phyloP scores from a whole-genome alignment of 2,113 vertebrate species.

The Geococcyx californianus region DNA sequence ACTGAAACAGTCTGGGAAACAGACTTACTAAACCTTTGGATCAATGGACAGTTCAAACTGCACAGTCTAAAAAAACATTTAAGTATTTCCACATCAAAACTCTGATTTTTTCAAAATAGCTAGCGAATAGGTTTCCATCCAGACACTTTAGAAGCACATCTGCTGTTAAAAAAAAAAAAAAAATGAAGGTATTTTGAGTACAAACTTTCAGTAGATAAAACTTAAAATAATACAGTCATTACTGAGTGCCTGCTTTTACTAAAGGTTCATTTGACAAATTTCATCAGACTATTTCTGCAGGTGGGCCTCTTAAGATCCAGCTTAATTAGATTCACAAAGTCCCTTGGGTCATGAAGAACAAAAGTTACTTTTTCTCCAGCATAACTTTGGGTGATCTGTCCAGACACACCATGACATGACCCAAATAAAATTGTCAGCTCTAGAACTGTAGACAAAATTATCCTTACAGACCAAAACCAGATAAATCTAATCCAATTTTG shows the following conservation, averaged over 20 bases:
- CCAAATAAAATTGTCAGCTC: neutral
- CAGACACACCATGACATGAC: neutral
- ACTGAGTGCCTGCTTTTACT: neutral
- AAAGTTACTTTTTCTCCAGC: neutral
- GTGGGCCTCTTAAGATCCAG: neutral
- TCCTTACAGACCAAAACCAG: neutral
- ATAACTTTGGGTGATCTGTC: neutral
- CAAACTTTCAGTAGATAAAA: neutral
- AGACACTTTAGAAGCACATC: neutral
- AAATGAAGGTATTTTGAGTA: neutral
- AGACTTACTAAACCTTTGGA: neutral
- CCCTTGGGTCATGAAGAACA: neutral
- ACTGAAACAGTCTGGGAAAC: neutral
- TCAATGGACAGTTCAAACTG: neutral
- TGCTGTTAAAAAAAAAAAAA: neutral
- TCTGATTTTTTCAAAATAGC: neutral
- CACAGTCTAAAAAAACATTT: neutral
- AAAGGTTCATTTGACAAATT: neutral
- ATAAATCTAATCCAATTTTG: neutral
- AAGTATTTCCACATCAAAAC: conserved; percentile 26
- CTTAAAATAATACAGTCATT: neutral
- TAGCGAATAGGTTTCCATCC: neutral
- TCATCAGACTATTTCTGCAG: neutral
- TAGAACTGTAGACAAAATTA: neutral
- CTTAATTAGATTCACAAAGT: neutral